Base-by-base conservation (phyloP, 2,888 invertebrate species). In the Ophonus ardosiacus region DNA sequence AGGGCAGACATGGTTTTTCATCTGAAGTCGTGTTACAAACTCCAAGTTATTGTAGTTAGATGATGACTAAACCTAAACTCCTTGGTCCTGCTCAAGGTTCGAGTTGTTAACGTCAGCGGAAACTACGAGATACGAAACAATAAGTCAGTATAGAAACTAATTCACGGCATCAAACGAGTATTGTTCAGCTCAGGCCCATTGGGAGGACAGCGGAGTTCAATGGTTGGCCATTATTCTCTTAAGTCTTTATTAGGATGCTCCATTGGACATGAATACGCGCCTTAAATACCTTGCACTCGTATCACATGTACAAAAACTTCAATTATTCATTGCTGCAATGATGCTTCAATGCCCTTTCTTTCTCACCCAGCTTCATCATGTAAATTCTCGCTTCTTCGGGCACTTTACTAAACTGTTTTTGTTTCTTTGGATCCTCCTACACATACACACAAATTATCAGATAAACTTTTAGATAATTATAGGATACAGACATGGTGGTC, bases 21-120 rank as follows among this genome's bases (percentile, higher is more conserved):
- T 17, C 71, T 40, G 43, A 81, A 81, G 43, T 81, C 17, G 81
- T 63, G 81, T 43, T 31, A 51, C 81, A 81, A 81, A 81, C 63
- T 81, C 63, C 57, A 63, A n/a, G 81, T 65, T 81, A 81, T 81
- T 81, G 63, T 81, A 81, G 65, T 81, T 65, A 63, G 81, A 63
- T 81, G 81, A 81, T 81, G 81, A 81, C 63, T 63, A 65, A 81
- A 81, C 81, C 51, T 38, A 31, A 63, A 80, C 61, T 63, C 10
- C 63, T 43, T 63, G 61, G 65, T 43, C 71, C 18, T 74, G 71
- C 43, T 43, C 71, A 74, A 74, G 43, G 43, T 51, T 40, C 18
- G 61, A 65, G 81, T 43, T 81, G 81, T 21, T 81, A 65, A 63
- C 81, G 65, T 81, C 81, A 81, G 81, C 81, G 81, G 57, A 78